These are phyloP conservation scores for Nephrotoma guestfalica DNA, from an alignment of 2,888 invertebrate genomes.

Conservation along the genomic window DNA sequence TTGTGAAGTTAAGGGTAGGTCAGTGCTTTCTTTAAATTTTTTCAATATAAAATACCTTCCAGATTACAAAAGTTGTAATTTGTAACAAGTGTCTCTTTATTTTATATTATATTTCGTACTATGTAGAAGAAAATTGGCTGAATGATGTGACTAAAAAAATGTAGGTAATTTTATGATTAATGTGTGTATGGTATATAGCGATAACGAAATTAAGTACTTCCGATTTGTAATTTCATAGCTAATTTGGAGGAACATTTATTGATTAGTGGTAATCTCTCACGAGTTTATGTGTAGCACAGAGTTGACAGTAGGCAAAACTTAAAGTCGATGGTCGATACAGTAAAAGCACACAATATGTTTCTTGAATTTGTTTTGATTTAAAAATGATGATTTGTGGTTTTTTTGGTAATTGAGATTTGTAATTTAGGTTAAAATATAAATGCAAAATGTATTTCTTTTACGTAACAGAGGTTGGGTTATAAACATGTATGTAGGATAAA, in stretches of 20 bases:
- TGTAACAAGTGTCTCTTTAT: background rate
- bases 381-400: background rate
- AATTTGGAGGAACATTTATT: background rate
- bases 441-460: background rate
- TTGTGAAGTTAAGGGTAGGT: background rate
- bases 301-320: background rate
- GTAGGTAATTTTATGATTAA: background rate
- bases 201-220: background rate
- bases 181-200: background rate
- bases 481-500: background rate
- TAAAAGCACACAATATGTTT: background rate
- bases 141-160: background rate
- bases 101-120: background rate
- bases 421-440: background rate
- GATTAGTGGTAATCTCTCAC: background rate
- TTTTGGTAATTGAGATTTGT: background rate
- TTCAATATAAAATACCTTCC: background rate
- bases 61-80: background rate
- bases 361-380: background rate
- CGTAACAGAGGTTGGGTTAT: background rate
- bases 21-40: background rate
- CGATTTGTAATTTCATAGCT: background rate
- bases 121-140: no score
- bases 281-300: background rate
- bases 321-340: no score